Evolutionary conservation across 2,888 invertebrate species (phyloP).

Genomic region (Luffia ferchaultella): DNA sequence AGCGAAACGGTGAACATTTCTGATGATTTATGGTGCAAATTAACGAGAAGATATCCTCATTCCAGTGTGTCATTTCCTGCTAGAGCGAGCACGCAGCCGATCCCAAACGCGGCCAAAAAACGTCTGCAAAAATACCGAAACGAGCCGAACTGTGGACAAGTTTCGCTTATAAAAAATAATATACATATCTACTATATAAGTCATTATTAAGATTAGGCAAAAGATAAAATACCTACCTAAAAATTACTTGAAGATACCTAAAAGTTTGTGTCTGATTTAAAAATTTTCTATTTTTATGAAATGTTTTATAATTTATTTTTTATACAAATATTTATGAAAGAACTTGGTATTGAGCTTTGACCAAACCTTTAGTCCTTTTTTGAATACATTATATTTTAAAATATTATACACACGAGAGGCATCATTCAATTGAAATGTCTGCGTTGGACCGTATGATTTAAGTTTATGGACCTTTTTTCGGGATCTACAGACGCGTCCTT

Average conservation of each 20-base stretch:
- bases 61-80: conserved; percentile 63
- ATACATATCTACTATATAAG: no score
- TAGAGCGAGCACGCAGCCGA: conserved; percentile 47
- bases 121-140: conserved; percentile 30
- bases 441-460: no score
- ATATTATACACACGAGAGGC: no score
- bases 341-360: no score
- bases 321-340: no score
- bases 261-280: background rate
- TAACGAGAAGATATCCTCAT: conserved; percentile 66
- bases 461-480: no score
- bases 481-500: no score
- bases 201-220: no score
- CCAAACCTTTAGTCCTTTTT: no score
- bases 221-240: background rate
- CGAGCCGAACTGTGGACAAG: background rate
- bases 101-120: conserved; percentile 30
- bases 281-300: background rate
- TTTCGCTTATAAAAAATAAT: no score
- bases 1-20: conserved; percentile 34
- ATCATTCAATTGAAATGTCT: no score
- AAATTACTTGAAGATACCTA: background rate
- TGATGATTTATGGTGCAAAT: conserved; percentile 66
- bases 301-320: background rate
- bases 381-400: no score